phyloP scores from a whole-genome alignment of 1,140 invertebrate genomes.

The Drosophila elegans region DNA sequence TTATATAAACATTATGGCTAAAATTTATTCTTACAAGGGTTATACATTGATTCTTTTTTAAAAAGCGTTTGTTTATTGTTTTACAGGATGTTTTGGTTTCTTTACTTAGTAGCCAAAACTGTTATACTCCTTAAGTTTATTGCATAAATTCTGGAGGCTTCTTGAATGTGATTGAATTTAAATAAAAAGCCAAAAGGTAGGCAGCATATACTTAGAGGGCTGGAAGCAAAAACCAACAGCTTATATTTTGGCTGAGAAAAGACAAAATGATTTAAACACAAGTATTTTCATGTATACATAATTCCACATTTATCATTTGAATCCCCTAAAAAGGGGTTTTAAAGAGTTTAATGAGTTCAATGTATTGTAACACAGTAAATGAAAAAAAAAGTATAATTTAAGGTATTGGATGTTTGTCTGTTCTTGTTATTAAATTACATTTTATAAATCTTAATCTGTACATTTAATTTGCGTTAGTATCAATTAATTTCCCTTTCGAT shows the following conservation, averaged over 20 bases:
- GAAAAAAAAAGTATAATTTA: neutral
- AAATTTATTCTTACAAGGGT: too few relatives aligned
- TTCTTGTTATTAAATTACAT: neutral
- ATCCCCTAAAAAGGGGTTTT: neutral
- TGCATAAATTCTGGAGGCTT: conserved; percentile 23
- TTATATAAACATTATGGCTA: too few relatives aligned
- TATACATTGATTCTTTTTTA: too few relatives aligned
- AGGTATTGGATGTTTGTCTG: neutral
- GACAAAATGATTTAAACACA: neutral
- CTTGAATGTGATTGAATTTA: neutral
- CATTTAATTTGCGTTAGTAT: neutral
- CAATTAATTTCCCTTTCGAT: neutral
- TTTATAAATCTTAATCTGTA: neutral
- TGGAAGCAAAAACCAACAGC: neutral
- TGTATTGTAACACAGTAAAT: too few relatives aligned
- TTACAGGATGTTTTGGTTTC: neutral
- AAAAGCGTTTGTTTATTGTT: neutral
- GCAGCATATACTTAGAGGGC: neutral
- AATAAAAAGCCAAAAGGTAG: conserved; percentile 11
- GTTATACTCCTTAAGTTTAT: conserved; percentile 36
- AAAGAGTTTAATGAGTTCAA: neutral
- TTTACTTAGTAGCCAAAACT: neutral
- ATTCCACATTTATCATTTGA: too few relatives aligned
- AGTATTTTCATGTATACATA: too few relatives aligned
- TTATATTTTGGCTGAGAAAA: neutral